phyloP scores from a whole-genome alignment of 2,113 vertebrate genomes.

The Saccopteryx leptura region DNA sequence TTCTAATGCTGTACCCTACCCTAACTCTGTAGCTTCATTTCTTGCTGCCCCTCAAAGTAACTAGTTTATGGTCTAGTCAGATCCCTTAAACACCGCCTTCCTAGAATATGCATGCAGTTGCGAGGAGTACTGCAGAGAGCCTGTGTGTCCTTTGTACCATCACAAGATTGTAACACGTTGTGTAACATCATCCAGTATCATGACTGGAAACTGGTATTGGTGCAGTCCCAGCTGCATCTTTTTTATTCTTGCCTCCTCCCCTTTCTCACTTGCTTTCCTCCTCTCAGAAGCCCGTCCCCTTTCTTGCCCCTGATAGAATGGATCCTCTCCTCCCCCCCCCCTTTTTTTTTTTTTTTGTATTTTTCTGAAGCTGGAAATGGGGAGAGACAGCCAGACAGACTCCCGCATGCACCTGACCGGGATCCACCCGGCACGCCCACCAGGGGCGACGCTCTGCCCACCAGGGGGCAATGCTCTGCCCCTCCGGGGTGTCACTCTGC shows the following conservation, averaged over 20 bases:
- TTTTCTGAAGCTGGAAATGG: too few species aligned
- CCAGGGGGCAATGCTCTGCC: too few species aligned
- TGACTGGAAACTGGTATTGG: neutral
- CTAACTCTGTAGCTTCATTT: neutral
- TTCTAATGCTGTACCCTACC: neutral
- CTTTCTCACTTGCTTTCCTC: neutral
- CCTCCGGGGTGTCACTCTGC: too few species aligned
- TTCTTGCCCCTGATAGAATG: neutral
- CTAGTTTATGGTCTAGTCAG: neutral
- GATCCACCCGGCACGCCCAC: too few species aligned
- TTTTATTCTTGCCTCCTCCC: neutral
- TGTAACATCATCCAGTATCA: rapidly evolving
- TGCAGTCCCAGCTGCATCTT: neutral
- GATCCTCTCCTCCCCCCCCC: too few species aligned
- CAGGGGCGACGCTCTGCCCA: too few species aligned
- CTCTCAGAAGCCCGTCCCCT: neutral
- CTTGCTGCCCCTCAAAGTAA: neutral
- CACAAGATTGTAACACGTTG: neutral
- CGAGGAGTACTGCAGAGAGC: neutral
- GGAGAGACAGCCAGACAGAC: too few species aligned
- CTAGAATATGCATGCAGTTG: neutral
- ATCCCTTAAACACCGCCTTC: neutral
- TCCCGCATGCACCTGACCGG: too few species aligned
- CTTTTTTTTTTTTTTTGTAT: too few species aligned
- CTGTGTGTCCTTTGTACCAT: rapidly evolving